Evolutionary conservation across 2,797 vertebrate species (phyloP), one percentile per base, ranked within the genome.

Genomic region (Diceros bicornis): DNA sequence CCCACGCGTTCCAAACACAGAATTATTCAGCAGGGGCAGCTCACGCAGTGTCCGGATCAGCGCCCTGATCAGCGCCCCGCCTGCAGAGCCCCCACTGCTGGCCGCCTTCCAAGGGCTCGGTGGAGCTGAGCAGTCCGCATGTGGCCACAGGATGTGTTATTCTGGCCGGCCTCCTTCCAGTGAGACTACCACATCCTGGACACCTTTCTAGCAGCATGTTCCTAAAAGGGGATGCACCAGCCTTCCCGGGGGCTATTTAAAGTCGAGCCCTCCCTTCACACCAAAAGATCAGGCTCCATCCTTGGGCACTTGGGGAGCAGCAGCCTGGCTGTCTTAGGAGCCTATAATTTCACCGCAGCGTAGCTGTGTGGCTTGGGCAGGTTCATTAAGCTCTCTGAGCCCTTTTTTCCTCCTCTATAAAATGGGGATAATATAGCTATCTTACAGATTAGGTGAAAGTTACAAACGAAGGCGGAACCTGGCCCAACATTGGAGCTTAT

Each of bases 141-240:
- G 77, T 66, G 89, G 87, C 93, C 87, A 64, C 94, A 85, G 89
- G 50, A 78, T 77, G 29, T 85, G 94, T 96, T 97, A 90, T 94
- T 97, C 94, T 77, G 85, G 91, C 84, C 37, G 2, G 47, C 84
- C 89, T 94, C 84, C 92, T 95, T 97, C 98, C 85, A 77, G 88
- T 47, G 84, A 69, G 81, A 62, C 88, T 57, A 47, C 95, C 95
- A 85, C 94, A 90, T 95, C 94, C 97, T 94, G 95, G 88, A 95
- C 90, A 50, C 94, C 88, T 83, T 88, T 44, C 75, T 12, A 82
- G 92, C 66, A 17, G 95, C 16, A 5, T 20, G 34, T 44, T 74
- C 50, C 92, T 41, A 93, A 87, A 79, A n/a, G 7, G 8, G 44
- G 72, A 44, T 4, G 10, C 3, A 10, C 75, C 79, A 84, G 64